These are phyloP conservation scores for Rhynchotus rufescens DNA, from an alignment of 2,797 vertebrate species.

Conservation along the genomic window DNA sequence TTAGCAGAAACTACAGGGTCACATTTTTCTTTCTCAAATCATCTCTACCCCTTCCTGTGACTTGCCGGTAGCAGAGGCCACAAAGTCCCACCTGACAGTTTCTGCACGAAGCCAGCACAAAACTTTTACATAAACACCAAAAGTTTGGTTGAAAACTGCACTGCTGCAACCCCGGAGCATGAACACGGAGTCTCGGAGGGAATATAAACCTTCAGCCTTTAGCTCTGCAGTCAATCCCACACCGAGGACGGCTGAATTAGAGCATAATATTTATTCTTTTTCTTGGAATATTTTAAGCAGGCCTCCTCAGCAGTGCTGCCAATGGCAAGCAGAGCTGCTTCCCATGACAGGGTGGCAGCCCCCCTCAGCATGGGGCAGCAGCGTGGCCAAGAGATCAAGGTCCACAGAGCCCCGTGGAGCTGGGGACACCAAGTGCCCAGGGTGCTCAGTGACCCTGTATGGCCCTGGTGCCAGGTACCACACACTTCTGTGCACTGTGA, in stretches of 20 bases:
- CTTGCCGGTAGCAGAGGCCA: not conserved
- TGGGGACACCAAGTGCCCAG: not conserved
- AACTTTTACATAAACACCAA: not conserved
- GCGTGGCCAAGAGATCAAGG: accelerated
- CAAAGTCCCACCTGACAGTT: not conserved
- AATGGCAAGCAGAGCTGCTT: accelerated
- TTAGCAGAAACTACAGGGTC: accelerated
- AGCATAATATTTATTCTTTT: not conserved
- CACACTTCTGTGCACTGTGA: constrained; percentile 22
- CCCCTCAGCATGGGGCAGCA: not conserved
- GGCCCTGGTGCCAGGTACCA: not conserved
- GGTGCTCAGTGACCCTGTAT: not conserved
- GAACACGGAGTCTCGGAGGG: not conserved
- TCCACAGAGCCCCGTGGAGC: not conserved
- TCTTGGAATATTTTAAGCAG: not conserved
- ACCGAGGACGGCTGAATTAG: not conserved
- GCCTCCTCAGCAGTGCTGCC: accelerated
- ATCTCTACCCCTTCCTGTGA: not conserved
- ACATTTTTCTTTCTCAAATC: not conserved
- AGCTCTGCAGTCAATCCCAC: not conserved
- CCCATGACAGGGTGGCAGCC: accelerated
- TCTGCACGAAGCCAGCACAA: not conserved
- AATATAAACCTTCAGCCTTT: not conserved
- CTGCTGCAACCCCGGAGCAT: not conserved
- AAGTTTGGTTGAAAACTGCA: not conserved